Percentiles rank a stretch among this genome's conserved stretches.
These are phyloP conservation scores for Epizoanthus scotinus DNA, from an alignment of 92 coral and sea anemone genomes.

Conservation along the genomic window DNA sequence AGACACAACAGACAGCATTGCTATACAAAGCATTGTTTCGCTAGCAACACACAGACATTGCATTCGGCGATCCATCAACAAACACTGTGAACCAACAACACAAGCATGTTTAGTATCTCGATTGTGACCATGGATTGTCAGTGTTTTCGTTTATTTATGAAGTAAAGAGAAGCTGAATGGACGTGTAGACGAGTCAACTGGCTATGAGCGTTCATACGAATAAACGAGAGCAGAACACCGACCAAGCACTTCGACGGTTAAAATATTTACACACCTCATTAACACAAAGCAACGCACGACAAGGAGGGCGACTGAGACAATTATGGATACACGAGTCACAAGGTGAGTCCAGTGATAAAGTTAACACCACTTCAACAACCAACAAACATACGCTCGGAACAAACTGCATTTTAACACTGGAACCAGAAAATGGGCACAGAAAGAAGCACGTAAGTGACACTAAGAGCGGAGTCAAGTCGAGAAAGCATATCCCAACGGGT, in stretches of 20 bases:
- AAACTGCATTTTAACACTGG: conserved; percentile 52
- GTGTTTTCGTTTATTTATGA: too few relatives aligned
- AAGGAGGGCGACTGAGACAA: background rate
- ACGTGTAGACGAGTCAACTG: too few relatives aligned
- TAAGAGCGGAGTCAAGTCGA: conserved; percentile 9
- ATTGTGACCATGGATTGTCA: too few relatives aligned
- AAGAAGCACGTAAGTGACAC: background rate
- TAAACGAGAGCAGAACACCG: conserved; percentile 47
- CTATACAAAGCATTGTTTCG: conserved; percentile 1
- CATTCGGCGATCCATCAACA: too few relatives aligned
- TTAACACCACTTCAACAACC: conserved; percentile 25
- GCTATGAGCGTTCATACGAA: too few relatives aligned
- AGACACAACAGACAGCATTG: background rate
- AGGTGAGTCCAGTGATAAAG: conserved; percentile 12
- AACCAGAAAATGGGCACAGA: conserved; percentile 51
- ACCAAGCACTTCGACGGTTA: conserved; percentile 74
- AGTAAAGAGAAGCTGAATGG: too few relatives aligned
- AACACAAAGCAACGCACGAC: conserved; percentile 27
- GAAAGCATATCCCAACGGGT: conserved; percentile 6
- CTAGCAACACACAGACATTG: conserved; percentile 1
- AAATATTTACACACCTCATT: conserved; percentile 85
- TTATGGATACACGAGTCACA: background rate
- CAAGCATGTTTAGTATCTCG: too few relatives aligned
- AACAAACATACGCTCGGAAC: background rate
- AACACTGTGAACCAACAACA: too few relatives aligned